These are phyloP conservation scores for Lateolabrax maculatus DNA, from an alignment of 2,797 vertebrate species.

Conservation along the genomic window DNA sequence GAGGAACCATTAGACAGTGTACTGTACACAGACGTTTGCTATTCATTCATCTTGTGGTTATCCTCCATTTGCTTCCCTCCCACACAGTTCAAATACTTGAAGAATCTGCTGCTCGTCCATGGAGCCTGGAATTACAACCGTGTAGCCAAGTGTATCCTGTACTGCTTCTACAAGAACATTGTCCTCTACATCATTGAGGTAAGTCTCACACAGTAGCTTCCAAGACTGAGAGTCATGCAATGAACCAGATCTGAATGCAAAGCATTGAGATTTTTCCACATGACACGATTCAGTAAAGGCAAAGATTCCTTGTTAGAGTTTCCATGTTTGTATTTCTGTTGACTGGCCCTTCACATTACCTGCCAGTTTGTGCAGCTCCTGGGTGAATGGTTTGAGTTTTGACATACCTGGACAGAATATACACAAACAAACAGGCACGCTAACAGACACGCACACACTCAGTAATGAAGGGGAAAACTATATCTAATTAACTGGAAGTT, in stretches of 20 bases:
- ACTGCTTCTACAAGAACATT: conserved; percentile 98
- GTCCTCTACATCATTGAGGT: conserved; percentile 92
- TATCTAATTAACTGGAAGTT: conserved; percentile 45
- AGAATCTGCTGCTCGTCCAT: conserved; percentile 95
- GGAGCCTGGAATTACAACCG: conserved; percentile 97
- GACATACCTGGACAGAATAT: conserved; percentile 41
- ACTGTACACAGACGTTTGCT: conserved; percentile 47
- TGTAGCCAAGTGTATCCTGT: conserved; percentile 95
- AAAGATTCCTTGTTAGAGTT: conserved; percentile 63
- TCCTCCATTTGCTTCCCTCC: conserved; percentile 63
- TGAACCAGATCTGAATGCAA: conserved; percentile 38
- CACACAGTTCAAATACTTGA: conserved; percentile 87
- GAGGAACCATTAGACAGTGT: conserved; percentile 41
- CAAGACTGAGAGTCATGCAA: not conserved
- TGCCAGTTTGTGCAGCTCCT: conserved; percentile 61
- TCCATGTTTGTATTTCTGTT: conserved; percentile 75
- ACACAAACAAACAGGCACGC: conserved; percentile 25
- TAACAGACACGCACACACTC: conserved; percentile 5
- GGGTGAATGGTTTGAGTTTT: conserved; percentile 52
- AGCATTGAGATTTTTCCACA: conserved; percentile 37
- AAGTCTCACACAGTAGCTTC: conserved; percentile 77
- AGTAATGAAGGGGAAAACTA: conserved; percentile 41
- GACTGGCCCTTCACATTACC: conserved; percentile 64
- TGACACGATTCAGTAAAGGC: conserved; percentile 48
- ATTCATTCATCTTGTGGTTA: conserved; percentile 59